Base-by-base conservation (phyloP, 2,797 vertebrate species). In the Eleutherodactylus coqui region DNA sequence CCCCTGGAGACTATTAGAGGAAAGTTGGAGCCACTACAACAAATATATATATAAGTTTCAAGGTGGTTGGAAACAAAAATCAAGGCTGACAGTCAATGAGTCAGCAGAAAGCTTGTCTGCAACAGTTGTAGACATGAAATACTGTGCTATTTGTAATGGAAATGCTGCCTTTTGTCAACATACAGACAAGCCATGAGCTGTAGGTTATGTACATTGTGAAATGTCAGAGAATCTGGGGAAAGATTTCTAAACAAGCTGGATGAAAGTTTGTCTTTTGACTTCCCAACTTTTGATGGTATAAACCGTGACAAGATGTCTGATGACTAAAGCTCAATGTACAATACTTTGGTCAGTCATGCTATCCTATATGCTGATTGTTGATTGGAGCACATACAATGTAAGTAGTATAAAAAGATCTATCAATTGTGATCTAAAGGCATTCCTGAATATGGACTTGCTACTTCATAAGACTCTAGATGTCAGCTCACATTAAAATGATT, bases 11-110 rank as follows among this genome's bases (percentile, higher is more conserved):
- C 41, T 17, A 6, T 29, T 43, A 70, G 21, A 79, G 62, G 27
- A 47, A 70, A 78, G 34, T 32, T 64, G 60, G 41, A 79, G 58
- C 29, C 58, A 78, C 53, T 38, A 78, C 14, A 67, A 47, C 19
- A 34, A 55, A 72, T 79, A 43, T 19, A 34, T 34, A 53, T n/a
- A 41, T 8, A 27, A 51, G 13, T 19, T 77, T n/a, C 29, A 49
- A 14, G 24, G 16, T n/a, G 41, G 8, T 13, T 45, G 49, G 43
- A 1, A 45, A 60, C 19, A 32, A 41, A 47, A 47, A 34, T 60
- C 34, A 5, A 82, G 49, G 8, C 19, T 55, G 49, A 29, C n/a
- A 58, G 51, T 53, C 51, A 55, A 27, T 43, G 51, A n/a, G 51
- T n/a, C 49, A 55, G 69, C 36, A 75, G 27, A 45, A 41, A 36